phyloP scores from a whole-genome alignment of 2,113 vertebrate genomes.

The Merops nubicus region DNA sequence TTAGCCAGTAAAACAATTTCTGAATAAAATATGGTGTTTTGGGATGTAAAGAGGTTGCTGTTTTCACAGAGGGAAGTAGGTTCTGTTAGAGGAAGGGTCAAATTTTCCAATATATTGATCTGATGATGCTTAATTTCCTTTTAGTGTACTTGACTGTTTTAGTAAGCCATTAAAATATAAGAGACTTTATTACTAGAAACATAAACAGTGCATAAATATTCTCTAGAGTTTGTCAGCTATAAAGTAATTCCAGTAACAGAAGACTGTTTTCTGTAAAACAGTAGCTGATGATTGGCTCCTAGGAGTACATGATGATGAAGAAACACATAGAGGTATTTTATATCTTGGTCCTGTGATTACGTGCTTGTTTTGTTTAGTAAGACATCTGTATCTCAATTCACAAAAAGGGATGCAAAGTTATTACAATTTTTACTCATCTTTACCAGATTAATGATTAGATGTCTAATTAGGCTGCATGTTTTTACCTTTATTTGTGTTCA shows the following conservation, averaged over 20 bases:
- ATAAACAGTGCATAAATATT: not conserved
- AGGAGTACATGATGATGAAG: not conserved
- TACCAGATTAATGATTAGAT: not conserved
- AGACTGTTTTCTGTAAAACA: not conserved
- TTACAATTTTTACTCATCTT: not conserved
- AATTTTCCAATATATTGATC: not conserved
- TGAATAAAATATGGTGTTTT: not conserved
- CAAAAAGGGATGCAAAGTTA: not conserved
- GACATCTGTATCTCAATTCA: not conserved
- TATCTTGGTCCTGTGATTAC: not conserved
- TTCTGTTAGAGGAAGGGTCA: not conserved
- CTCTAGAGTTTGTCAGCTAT: not conserved
- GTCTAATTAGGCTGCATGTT: not conserved
- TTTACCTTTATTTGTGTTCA: constrained; percentile 7
- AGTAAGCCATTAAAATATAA: not conserved
- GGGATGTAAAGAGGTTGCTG: not conserved
- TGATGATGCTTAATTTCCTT: not conserved
- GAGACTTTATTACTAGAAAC: not conserved
- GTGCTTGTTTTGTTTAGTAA: not conserved
- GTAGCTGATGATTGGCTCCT: not conserved
- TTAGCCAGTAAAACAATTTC: not conserved
- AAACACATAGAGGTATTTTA: not conserved
- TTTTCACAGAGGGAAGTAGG: not conserved
- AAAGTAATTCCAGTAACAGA: not conserved
- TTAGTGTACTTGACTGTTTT: not conserved